These are phyloP conservation scores for Fragum fragum DNA, from an alignment of 2,888 invertebrate genomes.

Conservation along the genomic window DNA sequence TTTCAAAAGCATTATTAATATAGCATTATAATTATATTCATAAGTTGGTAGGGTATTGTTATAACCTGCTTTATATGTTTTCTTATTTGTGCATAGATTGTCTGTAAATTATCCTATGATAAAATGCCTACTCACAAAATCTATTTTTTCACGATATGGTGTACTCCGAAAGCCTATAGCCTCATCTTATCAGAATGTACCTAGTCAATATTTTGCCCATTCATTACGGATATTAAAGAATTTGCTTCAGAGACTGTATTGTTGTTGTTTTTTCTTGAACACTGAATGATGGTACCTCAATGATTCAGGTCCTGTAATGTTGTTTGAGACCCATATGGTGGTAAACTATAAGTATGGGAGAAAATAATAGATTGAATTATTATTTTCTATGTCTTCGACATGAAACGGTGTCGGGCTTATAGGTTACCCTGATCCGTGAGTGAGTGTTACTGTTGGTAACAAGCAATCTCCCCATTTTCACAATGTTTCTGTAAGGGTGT, in stretches of 20 bases:
- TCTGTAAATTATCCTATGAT: neutral
- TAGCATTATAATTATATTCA: neutral
- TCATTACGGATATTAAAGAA: conserved; percentile 13
- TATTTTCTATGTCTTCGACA: too few species aligned
- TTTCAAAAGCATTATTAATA: neutral
- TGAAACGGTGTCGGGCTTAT: too few species aligned
- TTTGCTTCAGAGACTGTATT: neutral
- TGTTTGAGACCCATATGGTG: too few species aligned
- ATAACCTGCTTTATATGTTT: neutral
- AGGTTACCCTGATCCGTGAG: too few species aligned
- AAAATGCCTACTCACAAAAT: neutral
- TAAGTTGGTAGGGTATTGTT: neutral
- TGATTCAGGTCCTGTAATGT: too few species aligned
- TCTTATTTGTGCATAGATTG: neutral
- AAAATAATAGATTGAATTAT: too few species aligned
- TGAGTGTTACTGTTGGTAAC: too few species aligned
- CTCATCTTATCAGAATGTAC: neutral
- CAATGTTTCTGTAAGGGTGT: too few species aligned
- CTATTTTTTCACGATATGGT: conserved; percentile 9
- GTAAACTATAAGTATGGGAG: too few species aligned
- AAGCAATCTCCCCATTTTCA: too few species aligned
- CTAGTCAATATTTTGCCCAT: conserved; percentile 19
- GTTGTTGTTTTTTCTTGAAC: too few species aligned
- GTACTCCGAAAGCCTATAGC: neutral
- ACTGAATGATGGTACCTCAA: too few species aligned